Evolutionary conservation across 2,888 invertebrate species (phyloP), one percentile per base, ranked within the genome.

Genomic region (Acrobasis repandana): DNA sequence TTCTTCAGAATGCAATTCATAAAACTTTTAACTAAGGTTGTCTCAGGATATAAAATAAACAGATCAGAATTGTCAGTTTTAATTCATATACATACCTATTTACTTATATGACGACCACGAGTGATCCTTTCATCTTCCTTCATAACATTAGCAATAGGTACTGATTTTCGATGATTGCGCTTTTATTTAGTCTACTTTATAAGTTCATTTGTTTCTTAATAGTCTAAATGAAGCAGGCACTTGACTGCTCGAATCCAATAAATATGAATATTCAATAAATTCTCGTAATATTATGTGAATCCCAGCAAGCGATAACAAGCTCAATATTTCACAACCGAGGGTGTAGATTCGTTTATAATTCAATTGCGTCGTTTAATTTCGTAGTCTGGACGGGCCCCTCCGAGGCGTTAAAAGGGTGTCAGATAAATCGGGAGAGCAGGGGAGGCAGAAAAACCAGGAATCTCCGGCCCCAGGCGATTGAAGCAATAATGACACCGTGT

Each of bases 311-410:
- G 63, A 82, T 74, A 83, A 79, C 68, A 63, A 70, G 70, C 83
- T 78, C 70, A 82, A 82, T 83, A 69, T 69, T 58, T 60, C 69
- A 67, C 67, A 63, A 64, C 65, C 57, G 68, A 83, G 70, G 77
- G 83, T 81, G 70, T 75, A 83, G 72, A 85, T 84, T 88, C 71
- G 71, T 74, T 71, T 79, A 74, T 80, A 81, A 86, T 84, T 83
- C 73, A 81, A 86, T 85, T 82, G 77, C 67, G 73, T 68, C 80
- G 75, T 88, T 88, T 83, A 88, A 90, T 89, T 85, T 85, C 71
- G 75, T 70, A 68, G 72, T 70, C 66, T 68, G 74, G 68, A 63
- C 61, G 76, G 74, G 70, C 73, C 82, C 83, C 85, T 77, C 75
- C 72, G 75, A 83, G 80, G 87, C 83, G 87, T 82, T 82, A 86